Conservation (phyloP, 2,888 invertebrate species). For the Xanthostigma xanthostigma region DNA sequence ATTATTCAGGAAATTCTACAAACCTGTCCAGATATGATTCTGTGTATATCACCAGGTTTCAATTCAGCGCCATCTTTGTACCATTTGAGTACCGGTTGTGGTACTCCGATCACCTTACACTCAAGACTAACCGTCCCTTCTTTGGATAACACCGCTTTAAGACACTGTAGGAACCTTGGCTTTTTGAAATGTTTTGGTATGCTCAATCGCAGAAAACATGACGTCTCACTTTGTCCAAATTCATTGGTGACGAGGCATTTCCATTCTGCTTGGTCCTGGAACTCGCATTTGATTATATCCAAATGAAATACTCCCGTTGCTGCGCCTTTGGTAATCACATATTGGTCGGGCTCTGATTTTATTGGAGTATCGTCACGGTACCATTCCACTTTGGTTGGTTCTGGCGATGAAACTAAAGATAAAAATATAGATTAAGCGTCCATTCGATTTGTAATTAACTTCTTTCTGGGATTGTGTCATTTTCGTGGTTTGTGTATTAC, state of each 20-base stretch:
- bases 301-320: conserved; percentile 57
- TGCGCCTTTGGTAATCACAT: conserved; percentile 52
- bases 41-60: conserved; percentile 81
- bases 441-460: neutral
- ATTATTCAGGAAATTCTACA: too few relatives aligned
- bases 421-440: conserved; percentile 13
- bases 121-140: conserved; percentile 84
- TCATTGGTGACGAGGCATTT: conserved; percentile 82
- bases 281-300: conserved; percentile 57
- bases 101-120: conserved; percentile 85
- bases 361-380: conserved; percentile 73
- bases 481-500: neutral
- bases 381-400: conserved; percentile 74
- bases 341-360: conserved; percentile 43
- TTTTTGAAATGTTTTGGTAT: conserved; percentile 83
- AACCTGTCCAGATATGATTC: conserved; percentile 71
- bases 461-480: neutral
- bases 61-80: conserved; percentile 82
- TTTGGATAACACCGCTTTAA: conserved; percentile 71
- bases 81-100: conserved; percentile 81
- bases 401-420: conserved; percentile 54
- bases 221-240: conserved; percentile 77
- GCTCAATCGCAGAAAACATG: conserved; percentile 68
- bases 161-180: conserved; percentile 71
- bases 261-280: conserved; percentile 83